phyloP scores from a whole-genome alignment of 2,113 vertebrate species.

The Myocastor coypus region DNA sequence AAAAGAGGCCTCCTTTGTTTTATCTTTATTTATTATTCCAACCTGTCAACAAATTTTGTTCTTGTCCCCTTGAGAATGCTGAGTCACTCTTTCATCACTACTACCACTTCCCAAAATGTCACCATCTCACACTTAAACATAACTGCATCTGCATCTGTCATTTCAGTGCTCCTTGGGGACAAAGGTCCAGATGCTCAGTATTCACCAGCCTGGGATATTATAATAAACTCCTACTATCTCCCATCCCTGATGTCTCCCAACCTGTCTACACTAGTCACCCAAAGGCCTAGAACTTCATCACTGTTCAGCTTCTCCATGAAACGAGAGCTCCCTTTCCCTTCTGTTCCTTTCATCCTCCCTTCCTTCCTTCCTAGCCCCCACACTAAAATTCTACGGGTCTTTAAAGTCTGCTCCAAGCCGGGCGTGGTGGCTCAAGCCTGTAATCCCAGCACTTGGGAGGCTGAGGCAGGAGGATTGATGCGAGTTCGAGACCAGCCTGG shows the following conservation, averaged over 20 bases:
- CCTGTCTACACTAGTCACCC: background rate
- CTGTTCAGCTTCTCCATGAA: background rate
- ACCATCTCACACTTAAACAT: background rate
- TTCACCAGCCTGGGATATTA: background rate
- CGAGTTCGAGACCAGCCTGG: too few species aligned
- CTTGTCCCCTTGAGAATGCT: conserved; percentile 13
- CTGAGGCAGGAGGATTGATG: too few species aligned
- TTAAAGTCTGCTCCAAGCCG: background rate
- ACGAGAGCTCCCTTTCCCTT: background rate
- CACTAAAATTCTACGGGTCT: background rate
- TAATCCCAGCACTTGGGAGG: too few species aligned
- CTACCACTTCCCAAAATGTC: background rate
- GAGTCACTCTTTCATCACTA: background rate
- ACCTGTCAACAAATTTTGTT: background rate
- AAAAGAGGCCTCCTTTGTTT: conserved; percentile 42
- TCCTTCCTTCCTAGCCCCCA: background rate
- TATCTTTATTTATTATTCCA: conserved; percentile 28
- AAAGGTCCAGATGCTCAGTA: background rate
- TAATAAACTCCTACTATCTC: background rate
- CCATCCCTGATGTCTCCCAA: background rate
- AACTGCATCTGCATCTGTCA: background rate
- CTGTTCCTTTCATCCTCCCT: background rate
- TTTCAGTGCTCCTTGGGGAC: background rate
- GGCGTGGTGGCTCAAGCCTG: too few species aligned
- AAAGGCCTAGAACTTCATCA: background rate